Percentiles rank a stretch among this genome's conserved stretches.
These are phyloP conservation scores for Engystomops pustulosus DNA, from an alignment of 2,113 vertebrate species.

Conservation along the genomic window DNA sequence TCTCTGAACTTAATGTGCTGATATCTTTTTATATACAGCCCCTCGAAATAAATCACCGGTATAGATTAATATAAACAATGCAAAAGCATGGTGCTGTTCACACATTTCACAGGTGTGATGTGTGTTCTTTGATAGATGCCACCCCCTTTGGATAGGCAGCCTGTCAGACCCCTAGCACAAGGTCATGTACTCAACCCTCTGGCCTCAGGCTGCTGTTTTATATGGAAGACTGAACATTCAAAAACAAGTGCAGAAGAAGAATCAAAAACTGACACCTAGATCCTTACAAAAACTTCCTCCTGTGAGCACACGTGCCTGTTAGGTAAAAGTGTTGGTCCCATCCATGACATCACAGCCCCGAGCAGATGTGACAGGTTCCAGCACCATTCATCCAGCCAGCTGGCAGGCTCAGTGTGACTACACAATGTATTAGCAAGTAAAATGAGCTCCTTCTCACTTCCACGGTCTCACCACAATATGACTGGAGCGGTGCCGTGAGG, in stretches of 20 bases:
- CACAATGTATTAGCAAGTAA: conserved; percentile 57
- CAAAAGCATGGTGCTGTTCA: no score
- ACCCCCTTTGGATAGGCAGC: conserved; percentile 3
- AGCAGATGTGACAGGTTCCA: conserved; percentile 60
- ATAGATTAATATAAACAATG: no score
- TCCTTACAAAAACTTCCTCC: conserved; percentile 2
- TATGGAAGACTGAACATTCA: not conserved
- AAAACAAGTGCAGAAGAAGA: not conserved
- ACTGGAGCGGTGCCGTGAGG: conserved; percentile 38
- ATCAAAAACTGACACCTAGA: not conserved
- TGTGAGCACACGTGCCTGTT: not conserved
- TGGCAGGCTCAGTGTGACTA: conserved; percentile 52
- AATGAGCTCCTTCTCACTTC: conserved; percentile 54
- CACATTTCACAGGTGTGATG: not conserved
- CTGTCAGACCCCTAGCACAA: not conserved
- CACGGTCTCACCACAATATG: conserved; percentile 29
- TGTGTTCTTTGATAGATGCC: not conserved
- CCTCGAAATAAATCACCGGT: no score
- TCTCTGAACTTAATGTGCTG: no score
- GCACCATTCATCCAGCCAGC: conserved; percentile 48
- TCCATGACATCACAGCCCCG: conserved; percentile 35
- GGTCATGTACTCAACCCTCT: not conserved
- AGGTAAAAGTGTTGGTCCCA: conserved; percentile 22
- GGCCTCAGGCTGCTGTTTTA: not conserved
- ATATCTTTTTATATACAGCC: no score